phyloP scores from a whole-genome alignment of 2,797 vertebrate species.

The Enteromius treurensis region DNA sequence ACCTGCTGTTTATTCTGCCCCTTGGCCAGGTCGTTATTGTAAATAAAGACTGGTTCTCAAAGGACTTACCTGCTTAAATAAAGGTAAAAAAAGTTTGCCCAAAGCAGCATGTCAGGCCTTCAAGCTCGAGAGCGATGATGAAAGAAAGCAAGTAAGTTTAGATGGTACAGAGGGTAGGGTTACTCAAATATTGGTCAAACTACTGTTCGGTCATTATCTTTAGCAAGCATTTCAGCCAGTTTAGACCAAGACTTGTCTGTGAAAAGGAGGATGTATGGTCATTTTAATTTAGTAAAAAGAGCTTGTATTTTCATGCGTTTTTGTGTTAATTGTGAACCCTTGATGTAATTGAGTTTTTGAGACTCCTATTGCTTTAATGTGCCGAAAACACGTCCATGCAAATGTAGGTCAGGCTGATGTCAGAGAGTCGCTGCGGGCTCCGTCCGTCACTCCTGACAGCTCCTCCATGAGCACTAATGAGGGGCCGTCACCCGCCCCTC shows the following conservation, averaged over 20 bases:
- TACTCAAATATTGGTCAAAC: not conserved
- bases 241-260: not conserved
- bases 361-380: not conserved
- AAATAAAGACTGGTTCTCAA: too few species aligned
- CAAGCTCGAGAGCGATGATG: not conserved
- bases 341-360: not conserved
- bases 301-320: not conserved
- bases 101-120: not conserved
- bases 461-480: slow-evolving; percentile 62
- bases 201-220: not conserved
- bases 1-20: too few species aligned
- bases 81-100: too few species aligned
- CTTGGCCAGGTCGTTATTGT: too few species aligned
- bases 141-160: not conserved
- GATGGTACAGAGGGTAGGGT: not conserved
- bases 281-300: not conserved
- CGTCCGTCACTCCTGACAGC: slow-evolving; percentile 61
- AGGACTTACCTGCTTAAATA: too few species aligned
- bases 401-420: slow-evolving; percentile 75
- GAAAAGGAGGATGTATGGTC: not conserved
- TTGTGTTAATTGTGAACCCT: not conserved
- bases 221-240: not conserved
- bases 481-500: slow-evolving; percentile 54
- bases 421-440: slow-evolving; percentile 58
- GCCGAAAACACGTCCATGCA: slow-evolving; percentile 49